A percentile compares a stretch with the other conserved stretches of the same genome.
phyloP scores from a whole-genome alignment of 2,888 invertebrate species.

The Eucriotettix oculatus region DNA sequence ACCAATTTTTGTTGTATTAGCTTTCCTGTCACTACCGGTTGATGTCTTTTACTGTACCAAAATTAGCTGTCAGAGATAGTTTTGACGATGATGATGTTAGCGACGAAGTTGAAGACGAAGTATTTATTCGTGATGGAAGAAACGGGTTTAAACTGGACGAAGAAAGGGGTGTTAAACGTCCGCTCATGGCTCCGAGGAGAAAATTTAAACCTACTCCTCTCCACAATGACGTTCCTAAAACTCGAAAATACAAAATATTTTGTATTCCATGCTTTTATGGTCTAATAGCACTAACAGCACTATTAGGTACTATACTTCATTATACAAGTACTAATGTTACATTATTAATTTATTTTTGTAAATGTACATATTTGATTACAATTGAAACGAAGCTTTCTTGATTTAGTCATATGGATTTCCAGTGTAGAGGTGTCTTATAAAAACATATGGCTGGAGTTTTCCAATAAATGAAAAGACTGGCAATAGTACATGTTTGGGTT shows the following conservation, averaged over 20 bases:
- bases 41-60: conserved; percentile 28
- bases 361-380: too few species aligned
- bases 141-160: conserved; percentile 44
- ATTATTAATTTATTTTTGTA: too few species aligned
- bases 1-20: too few species aligned
- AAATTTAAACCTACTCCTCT: conserved; percentile 32
- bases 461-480: too few species aligned
- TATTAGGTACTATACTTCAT: conserved; percentile 28
- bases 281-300: conserved; percentile 37
- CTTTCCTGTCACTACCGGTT: too few species aligned
- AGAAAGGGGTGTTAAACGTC: conserved; percentile 51
- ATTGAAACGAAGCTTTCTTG: too few species aligned
- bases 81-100: conserved; percentile 50
- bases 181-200: conserved; percentile 55
- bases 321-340: background rate
- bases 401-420: too few species aligned
- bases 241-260: conserved; percentile 35
- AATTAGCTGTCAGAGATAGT: conserved; percentile 46
- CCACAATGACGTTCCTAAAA: conserved; percentile 34
- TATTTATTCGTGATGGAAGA: conserved; percentile 56
- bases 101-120: conserved; percentile 62
- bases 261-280: conserved; percentile 51
- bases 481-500: too few species aligned
- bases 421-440: too few species aligned
- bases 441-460: too few species aligned